Conservation (phyloP, 1,140 invertebrate genomes). For the Phocides pigmalion region DNA sequence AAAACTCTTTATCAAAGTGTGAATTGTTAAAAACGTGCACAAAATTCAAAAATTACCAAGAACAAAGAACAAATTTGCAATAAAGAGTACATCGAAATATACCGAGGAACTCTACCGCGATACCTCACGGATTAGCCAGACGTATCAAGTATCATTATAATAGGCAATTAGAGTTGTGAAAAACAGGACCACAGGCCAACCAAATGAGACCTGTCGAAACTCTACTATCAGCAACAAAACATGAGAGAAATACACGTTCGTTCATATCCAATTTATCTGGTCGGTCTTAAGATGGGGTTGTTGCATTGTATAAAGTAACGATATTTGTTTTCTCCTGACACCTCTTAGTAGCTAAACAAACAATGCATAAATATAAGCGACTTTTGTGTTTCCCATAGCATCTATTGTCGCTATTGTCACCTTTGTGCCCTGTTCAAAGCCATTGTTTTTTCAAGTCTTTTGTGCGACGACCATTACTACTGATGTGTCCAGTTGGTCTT, state of each 20-base stretch:
- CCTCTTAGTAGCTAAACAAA: conserved; percentile 76
- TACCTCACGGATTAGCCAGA: conserved; percentile 41
- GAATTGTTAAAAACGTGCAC: too few species aligned
- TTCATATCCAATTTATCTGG: conserved; percentile 44
- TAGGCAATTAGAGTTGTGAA: conserved; percentile 76
- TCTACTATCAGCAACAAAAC: conserved; percentile 18
- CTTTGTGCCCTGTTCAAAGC: conserved; percentile 62
- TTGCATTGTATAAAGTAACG: conserved; percentile 52
- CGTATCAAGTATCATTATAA: conserved; percentile 79
- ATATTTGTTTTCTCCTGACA: conserved; percentile 79
- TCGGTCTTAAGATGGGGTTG: conserved; percentile 59
- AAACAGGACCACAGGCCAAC: conserved; percentile 48
- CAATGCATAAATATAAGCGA: conserved; percentile 73
- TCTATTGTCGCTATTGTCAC: conserved; percentile 75
- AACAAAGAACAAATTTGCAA: background rate
- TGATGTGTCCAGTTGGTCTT: conserved; percentile 48
- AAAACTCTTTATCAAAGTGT: too few species aligned
- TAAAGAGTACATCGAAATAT: background rate
- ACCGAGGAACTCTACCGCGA: conserved; percentile 25
- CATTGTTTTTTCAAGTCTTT: conserved; percentile 54
- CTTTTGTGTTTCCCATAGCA: conserved; percentile 76
- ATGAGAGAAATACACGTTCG: background rate
- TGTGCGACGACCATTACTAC: conserved; percentile 39
- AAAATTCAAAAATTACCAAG: background rate
- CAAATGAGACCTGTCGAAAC: conserved; percentile 38